Percentiles rank a stretch among this genome's conserved stretches.
These are phyloP conservation scores for Caenorhabditis panamensis DNA, from an alignment of 2,888 invertebrate genomes.

Conservation along the genomic window DNA sequence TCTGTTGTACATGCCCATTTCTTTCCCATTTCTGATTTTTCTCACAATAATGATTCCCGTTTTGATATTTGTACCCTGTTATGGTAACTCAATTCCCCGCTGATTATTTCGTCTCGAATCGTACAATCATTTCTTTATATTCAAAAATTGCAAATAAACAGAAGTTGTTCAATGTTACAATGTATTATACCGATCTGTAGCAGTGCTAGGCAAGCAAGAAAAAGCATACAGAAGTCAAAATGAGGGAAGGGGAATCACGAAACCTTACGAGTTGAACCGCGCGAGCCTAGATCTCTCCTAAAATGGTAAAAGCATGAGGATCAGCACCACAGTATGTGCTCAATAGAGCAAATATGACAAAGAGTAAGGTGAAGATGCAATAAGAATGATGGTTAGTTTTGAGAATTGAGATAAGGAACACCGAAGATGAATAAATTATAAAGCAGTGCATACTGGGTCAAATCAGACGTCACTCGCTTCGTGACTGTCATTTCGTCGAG, in stretches of 20 bases:
- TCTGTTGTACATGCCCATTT: too few relatives aligned
- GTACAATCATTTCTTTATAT: too few relatives aligned
- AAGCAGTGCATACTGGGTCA: conserved; percentile 32
- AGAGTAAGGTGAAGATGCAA: conserved; percentile 19
- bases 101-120: too few relatives aligned
- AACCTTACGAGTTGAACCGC: conserved; percentile 53
- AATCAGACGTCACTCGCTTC: conserved; percentile 58
- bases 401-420: neutral
- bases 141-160: conserved; percentile 10
- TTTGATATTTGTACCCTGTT: too few relatives aligned
- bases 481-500: conserved; percentile 65
- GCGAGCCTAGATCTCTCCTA: conserved; percentile 47
- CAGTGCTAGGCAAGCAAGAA: conserved; percentile 32
- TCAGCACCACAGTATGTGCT: conserved; percentile 45
- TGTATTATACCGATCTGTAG: conserved; percentile 1
- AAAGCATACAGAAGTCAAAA: conserved; percentile 16
- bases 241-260: conserved; percentile 19
- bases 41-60: too few relatives aligned
- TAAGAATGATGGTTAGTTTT: neutral
- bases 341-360: conserved; percentile 28
- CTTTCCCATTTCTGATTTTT: too few relatives aligned
- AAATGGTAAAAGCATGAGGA: conserved; percentile 39
- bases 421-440: conserved; percentile 46
- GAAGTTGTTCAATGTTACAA: neutral
- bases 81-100: too few relatives aligned